Base-by-base conservation (phyloP, 1,140 invertebrate genomes). In the Sinonovacula constricta region DNA sequence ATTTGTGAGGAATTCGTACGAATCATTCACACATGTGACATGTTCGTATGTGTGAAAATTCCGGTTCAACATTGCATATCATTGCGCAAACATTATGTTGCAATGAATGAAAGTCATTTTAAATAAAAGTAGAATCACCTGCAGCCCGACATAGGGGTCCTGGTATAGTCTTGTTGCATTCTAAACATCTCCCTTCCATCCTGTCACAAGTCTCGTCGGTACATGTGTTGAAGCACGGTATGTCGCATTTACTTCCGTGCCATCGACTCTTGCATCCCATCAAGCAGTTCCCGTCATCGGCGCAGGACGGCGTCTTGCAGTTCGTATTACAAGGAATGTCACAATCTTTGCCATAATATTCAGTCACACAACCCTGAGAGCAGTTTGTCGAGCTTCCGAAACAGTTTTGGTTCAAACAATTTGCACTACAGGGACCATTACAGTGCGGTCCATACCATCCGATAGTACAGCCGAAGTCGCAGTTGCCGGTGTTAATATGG, bases 151-250 rank as follows among this genome's bases (percentile, higher is more conserved):
- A 76, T 1, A 76, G 49, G 2, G 62, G 49, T n/a, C 31, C 33
- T 10, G 72, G 51, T 12, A 45, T 49, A 5, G 33, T 14, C 54
- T 76, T 28, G 31, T 26, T 69, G 45, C 75, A 78, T 53, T 69
- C 75, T 10, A 45, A 54, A 56, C 75, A 78, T 18, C 18, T 26
- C n/a, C 75, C 75, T 15, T 15, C 28, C 10, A 36, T 18, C 5
- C 75, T 14, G 34, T 69, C 66, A 51, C 75, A 78, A 15, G 28
- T 60, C 3, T 34, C 75, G 67, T 78, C 75, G 3, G 39, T 78
- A 33, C 75, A 78, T n/a, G 66, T 69, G 30, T 3, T 24, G 12
- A 22, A 60, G 60, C 75, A 78, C n/a, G 31, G 28, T 3, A 30
- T 2, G 7, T 78, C 28, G 51, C 75, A 78, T 22, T 34, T 22